Conservation (phyloP, 2,113 vertebrate genomes). For the Loxodonta africana region DNA sequence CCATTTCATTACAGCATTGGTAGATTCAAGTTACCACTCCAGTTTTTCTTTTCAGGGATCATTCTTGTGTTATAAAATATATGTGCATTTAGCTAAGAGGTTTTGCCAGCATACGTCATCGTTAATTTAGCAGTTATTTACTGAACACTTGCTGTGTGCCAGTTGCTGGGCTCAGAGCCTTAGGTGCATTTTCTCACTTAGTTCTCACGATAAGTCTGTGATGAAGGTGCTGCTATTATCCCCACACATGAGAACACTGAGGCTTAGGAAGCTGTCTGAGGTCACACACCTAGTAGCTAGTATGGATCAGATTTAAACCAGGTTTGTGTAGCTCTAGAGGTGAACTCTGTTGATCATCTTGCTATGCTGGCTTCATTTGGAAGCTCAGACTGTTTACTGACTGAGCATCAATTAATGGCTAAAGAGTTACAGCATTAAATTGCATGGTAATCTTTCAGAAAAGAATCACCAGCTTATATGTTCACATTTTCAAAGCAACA, state of each 20-base stretch:
- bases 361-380: not conserved
- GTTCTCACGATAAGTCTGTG: not conserved
- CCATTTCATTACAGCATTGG: conserved; percentile 10
- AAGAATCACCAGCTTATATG: not conserved
- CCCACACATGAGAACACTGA: not conserved
- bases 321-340: not conserved
- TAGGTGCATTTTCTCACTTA: not conserved
- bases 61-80: not conserved
- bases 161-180: not conserved
- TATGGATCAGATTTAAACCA: not conserved
- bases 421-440: not conserved
- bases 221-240: not conserved
- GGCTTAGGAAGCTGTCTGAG: not conserved
- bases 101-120: not conserved
- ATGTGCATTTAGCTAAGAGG: not conserved
- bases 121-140: conserved; percentile 17
- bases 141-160: not conserved
- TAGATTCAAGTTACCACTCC: conserved; percentile 22
- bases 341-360: not conserved
- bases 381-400: not conserved
- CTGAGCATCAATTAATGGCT: not conserved
- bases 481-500: not conserved
- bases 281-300: not conserved
- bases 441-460: not conserved
- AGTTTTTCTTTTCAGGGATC: conserved; percentile 16